Conservation (phyloP, 2,797 vertebrate genomes). For the Limnodromus scolopaceus region DNA sequence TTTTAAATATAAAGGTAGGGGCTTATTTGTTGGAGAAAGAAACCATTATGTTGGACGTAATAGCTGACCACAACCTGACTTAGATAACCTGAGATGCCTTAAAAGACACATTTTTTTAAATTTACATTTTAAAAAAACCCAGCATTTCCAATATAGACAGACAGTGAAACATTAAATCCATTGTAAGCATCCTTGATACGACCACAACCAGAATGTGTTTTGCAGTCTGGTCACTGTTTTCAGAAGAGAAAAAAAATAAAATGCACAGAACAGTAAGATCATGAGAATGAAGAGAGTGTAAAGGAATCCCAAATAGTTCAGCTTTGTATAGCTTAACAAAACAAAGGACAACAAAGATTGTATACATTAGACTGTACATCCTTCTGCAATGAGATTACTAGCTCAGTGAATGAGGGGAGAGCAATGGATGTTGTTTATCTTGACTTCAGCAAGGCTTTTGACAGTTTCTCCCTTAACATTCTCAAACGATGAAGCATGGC, state of each 20-base stretch:
- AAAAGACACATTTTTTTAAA: background rate
- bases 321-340: background rate
- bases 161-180: background rate
- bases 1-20: background rate
- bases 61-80: background rate
- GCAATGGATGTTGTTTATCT: background rate
- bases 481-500: background rate
- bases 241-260: background rate
- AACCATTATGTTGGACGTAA: background rate
- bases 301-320: background rate
- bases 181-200: background rate
- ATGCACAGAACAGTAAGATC: background rate
- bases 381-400: background rate
- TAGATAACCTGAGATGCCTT: background rate
- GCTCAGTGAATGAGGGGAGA: background rate
- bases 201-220: background rate
- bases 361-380: background rate
- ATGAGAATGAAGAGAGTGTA: background rate
- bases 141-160: rapidly evolving
- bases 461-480: background rate
- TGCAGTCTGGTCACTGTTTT: background rate
- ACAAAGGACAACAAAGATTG: background rate
- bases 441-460: background rate
- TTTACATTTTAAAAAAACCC: background rate
- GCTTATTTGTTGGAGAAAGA: background rate